Conservation (phyloP, 1,140 invertebrate species). For the Harlomillsia oculata region DNA sequence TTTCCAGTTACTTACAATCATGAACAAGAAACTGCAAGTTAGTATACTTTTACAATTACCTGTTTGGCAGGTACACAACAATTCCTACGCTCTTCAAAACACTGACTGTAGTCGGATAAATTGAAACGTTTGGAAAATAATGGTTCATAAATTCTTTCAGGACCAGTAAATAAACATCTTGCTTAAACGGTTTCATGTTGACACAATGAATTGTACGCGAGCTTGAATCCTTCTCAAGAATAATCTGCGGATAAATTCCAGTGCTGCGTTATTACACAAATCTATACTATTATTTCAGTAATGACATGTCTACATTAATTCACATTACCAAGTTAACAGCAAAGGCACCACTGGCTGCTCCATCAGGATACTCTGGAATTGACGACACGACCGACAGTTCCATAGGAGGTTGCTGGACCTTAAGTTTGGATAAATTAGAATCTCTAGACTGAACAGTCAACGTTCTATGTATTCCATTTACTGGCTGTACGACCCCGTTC, state of each 20-base stretch:
- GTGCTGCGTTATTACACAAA: not conserved
- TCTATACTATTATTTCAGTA: not conserved
- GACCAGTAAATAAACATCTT: conserved; percentile 16
- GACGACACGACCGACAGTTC: conserved; percentile 1
- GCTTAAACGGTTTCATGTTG: conserved; percentile 15
- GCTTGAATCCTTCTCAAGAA: conserved; percentile 23
- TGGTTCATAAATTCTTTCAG: conserved; percentile 25
- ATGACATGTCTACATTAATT: not conserved
- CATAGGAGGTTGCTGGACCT: conserved; percentile 8
- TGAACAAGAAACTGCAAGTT: not conserved
- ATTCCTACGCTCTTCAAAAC: conserved; percentile 17
- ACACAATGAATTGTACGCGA: conserved; percentile 33
- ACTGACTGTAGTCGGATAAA: conserved; percentile 25
- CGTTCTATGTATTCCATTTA: conserved; percentile 2
- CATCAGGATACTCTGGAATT: conserved; percentile 23
- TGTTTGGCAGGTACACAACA: conserved; percentile 22
- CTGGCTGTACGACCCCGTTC: not conserved
- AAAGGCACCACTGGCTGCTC: conserved; percentile 18
- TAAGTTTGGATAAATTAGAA: conserved; percentile 14
- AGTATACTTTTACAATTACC: conserved; percentile 2
- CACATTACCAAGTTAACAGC: conserved; percentile 17
- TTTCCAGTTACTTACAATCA: not conserved
- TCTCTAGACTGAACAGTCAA: conserved; percentile 2
- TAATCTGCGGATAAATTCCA: conserved; percentile 6
- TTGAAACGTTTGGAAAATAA: conserved; percentile 23